Evolutionary conservation across 2,888 invertebrate species (phyloP), one percentile per base, ranked within the genome.

Genomic region (Prenolepis imparis): DNA sequence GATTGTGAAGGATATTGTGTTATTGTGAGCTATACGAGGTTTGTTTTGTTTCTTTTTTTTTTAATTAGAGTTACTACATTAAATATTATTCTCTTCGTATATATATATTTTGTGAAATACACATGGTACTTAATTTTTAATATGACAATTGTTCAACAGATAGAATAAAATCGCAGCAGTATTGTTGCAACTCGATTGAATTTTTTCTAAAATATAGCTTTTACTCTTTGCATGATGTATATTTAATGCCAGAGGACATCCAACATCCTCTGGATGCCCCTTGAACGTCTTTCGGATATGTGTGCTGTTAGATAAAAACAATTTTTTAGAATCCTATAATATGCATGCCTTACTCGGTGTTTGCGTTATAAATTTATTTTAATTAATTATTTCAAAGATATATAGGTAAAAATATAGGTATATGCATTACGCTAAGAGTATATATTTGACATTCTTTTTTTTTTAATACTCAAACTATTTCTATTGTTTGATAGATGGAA

Each of bases 401-500:
- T 4, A 28, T 61, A n/a, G n/a, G n/a, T n/a, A n/a, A n/a, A n/a
- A n/a, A n/a, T n/a, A 12, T 1, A 61, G n/a, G 52, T 32, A 61
- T 32, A 15, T 61, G 28, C 5, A 32, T 59, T 59, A 59, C 28
- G 12, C 5, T 59, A 5, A 12, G 3, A 44, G 3, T 39, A 57
- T 28, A n/a, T 41, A n/a, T n/a, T n/a, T n/a, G 0, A 32, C 15
- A 15, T 39, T n/a, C n/a, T n/a, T n/a, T 41, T 44, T 1, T 70
- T 21, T 21, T 32, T 77, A 28, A 21, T 44, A 61, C 8, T 8
- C 12, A 39, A 73, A 68, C 74, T 18, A n/a, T 15, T 9, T 61
- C 21, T n/a, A 48, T 77, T 44, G 5, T 75, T 86, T 89, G 75
- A 8, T 73, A 92, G 93, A 96, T 96, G 96, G 95, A 95, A 89